phyloP scores from a whole-genome alignment of 1,140 invertebrate species.

The Harlomillsia oculata region DNA sequence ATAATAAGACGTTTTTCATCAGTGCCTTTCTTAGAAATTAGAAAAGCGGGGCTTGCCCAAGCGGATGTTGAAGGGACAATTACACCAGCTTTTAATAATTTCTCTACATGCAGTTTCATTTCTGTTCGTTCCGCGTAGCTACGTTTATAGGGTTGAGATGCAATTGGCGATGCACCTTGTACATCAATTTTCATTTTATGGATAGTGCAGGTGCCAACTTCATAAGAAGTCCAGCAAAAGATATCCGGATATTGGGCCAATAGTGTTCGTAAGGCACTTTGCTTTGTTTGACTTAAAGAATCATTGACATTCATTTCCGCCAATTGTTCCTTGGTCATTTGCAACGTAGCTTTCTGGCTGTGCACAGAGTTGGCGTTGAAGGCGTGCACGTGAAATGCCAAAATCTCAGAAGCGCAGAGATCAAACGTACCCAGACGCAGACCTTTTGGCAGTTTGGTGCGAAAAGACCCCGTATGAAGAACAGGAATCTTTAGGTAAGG shows the following conservation, averaged over 20 bases:
- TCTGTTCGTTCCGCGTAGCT: conserved; percentile 9
- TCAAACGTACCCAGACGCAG: too few species aligned
- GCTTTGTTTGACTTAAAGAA: not conserved
- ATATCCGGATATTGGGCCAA: not conserved
- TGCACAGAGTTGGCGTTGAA: too few species aligned
- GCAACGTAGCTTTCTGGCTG: too few species aligned
- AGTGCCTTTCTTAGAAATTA: conserved; percentile 30
- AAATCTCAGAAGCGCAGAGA: too few species aligned
- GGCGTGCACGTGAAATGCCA: too few species aligned
- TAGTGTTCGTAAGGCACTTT: not conserved
- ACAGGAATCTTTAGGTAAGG: too few species aligned
- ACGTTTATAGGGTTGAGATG: not conserved
- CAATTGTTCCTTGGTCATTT: not conserved
- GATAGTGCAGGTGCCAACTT: not conserved
- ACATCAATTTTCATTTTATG: conserved; percentile 23
- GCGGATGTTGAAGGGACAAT: conserved; percentile 27
- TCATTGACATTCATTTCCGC: not conserved
- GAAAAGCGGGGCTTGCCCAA: conserved; percentile 28
- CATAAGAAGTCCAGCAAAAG: not conserved
- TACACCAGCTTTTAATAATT: conserved; percentile 29
- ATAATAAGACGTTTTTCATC: conserved; percentile 13
- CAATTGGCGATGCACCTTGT: conserved; percentile 7
- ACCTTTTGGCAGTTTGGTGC: too few species aligned
- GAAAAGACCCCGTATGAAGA: too few species aligned
- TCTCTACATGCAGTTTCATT: conserved; percentile 25